Base-by-base conservation (phyloP, 2,888 invertebrate genomes). In the Abrostola tripartita region DNA sequence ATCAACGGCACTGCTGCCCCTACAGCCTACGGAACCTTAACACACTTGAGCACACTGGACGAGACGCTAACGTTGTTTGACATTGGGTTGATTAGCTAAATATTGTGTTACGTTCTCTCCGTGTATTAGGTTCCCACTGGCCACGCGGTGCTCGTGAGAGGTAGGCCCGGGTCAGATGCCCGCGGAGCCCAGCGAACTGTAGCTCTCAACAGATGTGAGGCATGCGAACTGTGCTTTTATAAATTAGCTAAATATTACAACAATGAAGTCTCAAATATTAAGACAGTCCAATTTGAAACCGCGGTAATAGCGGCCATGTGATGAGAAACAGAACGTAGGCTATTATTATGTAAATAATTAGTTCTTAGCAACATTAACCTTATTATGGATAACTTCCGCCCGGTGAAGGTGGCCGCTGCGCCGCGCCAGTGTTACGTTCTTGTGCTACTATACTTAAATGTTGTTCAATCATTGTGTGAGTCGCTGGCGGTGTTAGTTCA, bases 1-100 rank as follows among this genome's bases (percentile, higher is more conserved):
- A 81, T 85, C 82, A 82, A 85, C 84, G 84, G 50, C 47, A 10
- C 52, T 49, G 49, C 11, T 36, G 9, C 14, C 35, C n/a, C 42
- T 10, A 42, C 56, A 56, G 56, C 58, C 55, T 55, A 38, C 57
- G 54, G 55, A 41, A 11, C 50, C 11, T 51, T 24, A 24, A 24
- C 24, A 4, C 24, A 24, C 24, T 24, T 1, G 24, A 24, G 4
- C 24, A 4, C 24, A 24, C 24, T 24, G 24, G 24, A 1, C 1
- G 24, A 2, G 24, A 2, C 24, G 24, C 24, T 24, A 24, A 24
- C 24, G 24, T 4, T 24, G 24, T 24, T 24, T n/a, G 1, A 24
- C 24, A 24, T 24, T 24, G 24, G 1, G 24, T 24, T 24, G 4
- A 24, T 4, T 24, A 24, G 24, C 24, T 24, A 24, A 24, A 24